Percentiles rank a stretch among this genome's conserved stretches.
Conservation (phyloP, 2,888 invertebrate genomes). For the Plusia festucae region DNA sequence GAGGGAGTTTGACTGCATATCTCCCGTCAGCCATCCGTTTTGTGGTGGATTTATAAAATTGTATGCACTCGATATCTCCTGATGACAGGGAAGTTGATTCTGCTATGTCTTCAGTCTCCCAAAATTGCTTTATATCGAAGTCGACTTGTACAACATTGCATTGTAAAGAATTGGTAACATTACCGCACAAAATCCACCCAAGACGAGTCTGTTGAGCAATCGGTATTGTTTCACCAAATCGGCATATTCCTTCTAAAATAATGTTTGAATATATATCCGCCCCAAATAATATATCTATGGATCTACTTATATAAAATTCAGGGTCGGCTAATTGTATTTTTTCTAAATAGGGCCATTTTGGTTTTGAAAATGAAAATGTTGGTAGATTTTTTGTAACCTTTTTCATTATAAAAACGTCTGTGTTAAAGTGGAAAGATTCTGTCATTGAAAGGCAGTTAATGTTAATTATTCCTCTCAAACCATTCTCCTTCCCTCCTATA, state of each 20-base stretch:
- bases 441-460: background rate
- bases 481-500: constrained; percentile 9
- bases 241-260: background rate
- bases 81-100: background rate
- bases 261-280: constrained; percentile 12
- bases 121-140: constrained; percentile 4
- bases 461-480: background rate
- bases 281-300: constrained; percentile 13
- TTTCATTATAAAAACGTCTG: constrained; percentile 15
- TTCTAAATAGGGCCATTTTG: background rate
- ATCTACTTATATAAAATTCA: constrained; percentile 13
- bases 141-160: background rate
- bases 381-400: constrained; percentile 8
- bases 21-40: background rate
- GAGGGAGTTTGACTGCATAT: background rate
- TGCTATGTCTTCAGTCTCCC: background rate
- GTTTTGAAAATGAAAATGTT: constrained; percentile 1
- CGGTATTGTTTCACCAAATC: background rate
- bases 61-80: background rate
- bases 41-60: background rate
- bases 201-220: constrained; percentile 9
- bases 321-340: constrained; percentile 8
- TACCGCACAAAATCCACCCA: constrained; percentile 12
- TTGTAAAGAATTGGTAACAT: background rate
- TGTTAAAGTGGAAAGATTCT: background rate